Base-by-base conservation (phyloP, 1,140 invertebrate genomes). In the Zaprionus capensis region DNA sequence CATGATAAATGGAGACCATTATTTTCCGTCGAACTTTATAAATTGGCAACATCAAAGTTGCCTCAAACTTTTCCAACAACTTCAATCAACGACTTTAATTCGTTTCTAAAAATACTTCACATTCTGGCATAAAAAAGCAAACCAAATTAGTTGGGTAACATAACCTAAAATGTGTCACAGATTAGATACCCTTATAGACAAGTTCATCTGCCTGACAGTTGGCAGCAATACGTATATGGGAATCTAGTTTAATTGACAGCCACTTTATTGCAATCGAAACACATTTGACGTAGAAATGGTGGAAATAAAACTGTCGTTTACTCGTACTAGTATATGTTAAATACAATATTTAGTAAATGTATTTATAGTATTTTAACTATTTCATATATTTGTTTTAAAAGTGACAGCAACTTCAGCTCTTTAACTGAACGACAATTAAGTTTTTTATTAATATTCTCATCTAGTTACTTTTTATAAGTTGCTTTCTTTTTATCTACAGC, bases 41-140 rank as follows among this genome's bases (percentile, higher is more conserved):
- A 51, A 51, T 51, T 51, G 46, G 20, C 46, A 51, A 22, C 46
- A 51, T 51, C 46, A 24, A 51, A 51, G 20, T 51, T 51, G 17
- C 20, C 46, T 2, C 4, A 24, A 51, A 24, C 31, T 14, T 51
- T 51, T 51, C 20, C 20, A 22, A 51, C 17, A 49, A 22, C n/a
- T 46, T 46, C 41, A n/a, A 46, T 46, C 15, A 46, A 15, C n/a
- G 20, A 51, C 17, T 51, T 51, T 51, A 51, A 51, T 51, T 51
- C 20, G 46, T 14, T 51, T 51, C 46, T 24, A 51, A 24, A 51
- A 51, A 51, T 51, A 51, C 14, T 38, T 38, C 36, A 15, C 36
- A 38, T 38, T 38, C 15, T 15, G 41, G 24, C 24, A 49, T 22
- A 14, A 41, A 14, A 14, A n/a, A 49, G 2, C 2, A 14, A 12